These are phyloP conservation scores for Stigmatopora argus DNA, from an alignment of 2,113 vertebrate genomes.

Conservation along the genomic window DNA sequence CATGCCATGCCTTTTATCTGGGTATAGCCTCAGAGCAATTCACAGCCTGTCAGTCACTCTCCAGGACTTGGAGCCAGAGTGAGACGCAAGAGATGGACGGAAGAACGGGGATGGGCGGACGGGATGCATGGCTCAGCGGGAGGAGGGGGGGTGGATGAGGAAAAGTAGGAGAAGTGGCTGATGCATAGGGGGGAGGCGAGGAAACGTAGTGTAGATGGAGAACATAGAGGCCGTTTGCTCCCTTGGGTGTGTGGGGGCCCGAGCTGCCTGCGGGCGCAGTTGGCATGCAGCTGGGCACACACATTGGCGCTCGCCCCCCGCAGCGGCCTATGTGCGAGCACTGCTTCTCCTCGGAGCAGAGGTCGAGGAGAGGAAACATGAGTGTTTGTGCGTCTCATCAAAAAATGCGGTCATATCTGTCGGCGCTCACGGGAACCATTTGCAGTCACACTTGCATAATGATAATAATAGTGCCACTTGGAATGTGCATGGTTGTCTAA, in stretches of 20 bases:
- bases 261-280: constrained; percentile 65
- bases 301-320: constrained; percentile 54
- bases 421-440: constrained; percentile 61
- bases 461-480: constrained; percentile 63
- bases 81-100: constrained; percentile 37
- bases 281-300: constrained; percentile 71
- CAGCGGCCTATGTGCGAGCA: constrained; percentile 52
- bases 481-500: constrained; percentile 39
- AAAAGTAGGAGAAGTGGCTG: constrained; percentile 40
- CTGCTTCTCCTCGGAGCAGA: constrained; percentile 57
- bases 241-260: constrained; percentile 50
- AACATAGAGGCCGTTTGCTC: constrained; percentile 52
- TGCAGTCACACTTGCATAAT: constrained; percentile 67
- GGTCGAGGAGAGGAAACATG: constrained; percentile 53
- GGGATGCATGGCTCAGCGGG: constrained; percentile 13
- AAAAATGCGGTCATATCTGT: constrained; percentile 60
- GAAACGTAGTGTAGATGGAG: constrained; percentile 20
- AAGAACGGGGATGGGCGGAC: constrained; percentile 43
- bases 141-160: constrained; percentile 21
- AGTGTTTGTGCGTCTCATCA: constrained; percentile 45
- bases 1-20: constrained; percentile 63
- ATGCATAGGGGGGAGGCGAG: constrained; percentile 24
- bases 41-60: constrained; percentile 68
- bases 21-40: constrained; percentile 69
- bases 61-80: constrained; percentile 45